These are phyloP conservation scores for Nephotettix cincticeps DNA, from an alignment of 1,140 invertebrate genomes.

Conservation along the genomic window DNA sequence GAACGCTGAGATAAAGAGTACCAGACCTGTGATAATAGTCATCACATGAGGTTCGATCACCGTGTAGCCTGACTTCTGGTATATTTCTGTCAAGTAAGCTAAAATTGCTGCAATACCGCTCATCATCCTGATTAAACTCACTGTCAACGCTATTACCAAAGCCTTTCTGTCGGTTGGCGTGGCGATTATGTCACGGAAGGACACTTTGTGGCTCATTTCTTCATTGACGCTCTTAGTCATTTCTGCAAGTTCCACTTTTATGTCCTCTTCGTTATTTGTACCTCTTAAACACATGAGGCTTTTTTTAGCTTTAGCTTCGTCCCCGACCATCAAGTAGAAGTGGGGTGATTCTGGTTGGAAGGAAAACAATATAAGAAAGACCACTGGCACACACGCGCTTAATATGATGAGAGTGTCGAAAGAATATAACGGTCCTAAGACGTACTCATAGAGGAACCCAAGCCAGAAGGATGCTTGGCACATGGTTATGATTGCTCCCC, in stretches of 20 bases:
- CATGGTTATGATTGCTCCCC: conserved; percentile 60
- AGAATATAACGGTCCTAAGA: conserved; percentile 67
- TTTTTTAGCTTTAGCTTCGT: conserved; percentile 59
- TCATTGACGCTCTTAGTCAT: conserved; percentile 24
- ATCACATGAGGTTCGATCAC: conserved; percentile 26
- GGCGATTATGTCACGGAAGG: conserved; percentile 21
- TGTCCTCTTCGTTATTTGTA: conserved; percentile 10
- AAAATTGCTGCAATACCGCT: conserved; percentile 32
- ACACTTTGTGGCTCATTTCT: not conserved
- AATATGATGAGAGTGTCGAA: conserved; percentile 66
- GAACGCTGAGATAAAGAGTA: conserved; percentile 48
- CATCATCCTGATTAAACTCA: conserved; percentile 23
- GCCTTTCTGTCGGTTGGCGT: conserved; percentile 24
- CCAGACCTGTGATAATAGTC: conserved; percentile 29
- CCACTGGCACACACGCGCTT: conserved; percentile 57
- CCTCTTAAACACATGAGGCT: conserved; percentile 65
- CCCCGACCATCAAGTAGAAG: conserved; percentile 60
- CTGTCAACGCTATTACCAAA: conserved; percentile 31
- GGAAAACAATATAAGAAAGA: conserved; percentile 65
- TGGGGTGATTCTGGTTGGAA: conserved; percentile 82
- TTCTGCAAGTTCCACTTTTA: conserved; percentile 25
- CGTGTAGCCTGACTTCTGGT: conserved; percentile 11
- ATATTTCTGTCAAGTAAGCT: conserved; percentile 29
- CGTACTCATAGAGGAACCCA: conserved; percentile 77
- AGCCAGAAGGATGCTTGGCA: conserved; percentile 73